A percentile compares a stretch with the other conserved stretches of the same genome.
These are phyloP conservation scores for Meganola albula DNA, from an alignment of 2,888 invertebrate genomes.

Conservation along the genomic window DNA sequence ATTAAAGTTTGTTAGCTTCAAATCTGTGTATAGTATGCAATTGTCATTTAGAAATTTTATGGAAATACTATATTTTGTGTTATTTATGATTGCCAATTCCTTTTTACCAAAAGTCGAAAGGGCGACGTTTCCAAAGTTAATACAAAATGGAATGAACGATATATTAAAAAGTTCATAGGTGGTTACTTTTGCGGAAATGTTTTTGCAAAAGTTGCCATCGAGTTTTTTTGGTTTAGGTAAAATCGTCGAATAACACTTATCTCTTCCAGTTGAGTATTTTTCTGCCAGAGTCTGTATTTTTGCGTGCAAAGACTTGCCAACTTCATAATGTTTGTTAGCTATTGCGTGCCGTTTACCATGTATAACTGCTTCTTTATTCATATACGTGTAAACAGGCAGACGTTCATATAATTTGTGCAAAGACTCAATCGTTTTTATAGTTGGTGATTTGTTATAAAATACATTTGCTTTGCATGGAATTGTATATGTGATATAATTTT, in stretches of 20 bases:
- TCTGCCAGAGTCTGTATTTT: constrained; percentile 32
- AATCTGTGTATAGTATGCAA: constrained; percentile 43
- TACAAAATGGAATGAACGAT: constrained; percentile 39
- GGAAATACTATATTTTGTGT: constrained; percentile 42
- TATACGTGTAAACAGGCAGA: constrained; percentile 45
- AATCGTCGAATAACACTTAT: constrained; percentile 33
- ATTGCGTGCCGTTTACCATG: constrained; percentile 25
- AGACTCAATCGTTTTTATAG: constrained; percentile 41
- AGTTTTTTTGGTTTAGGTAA: constrained; percentile 17
- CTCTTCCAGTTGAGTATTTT: constrained; percentile 36
- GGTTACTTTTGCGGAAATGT: constrained; percentile 24
- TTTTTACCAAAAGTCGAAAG: constrained; percentile 46
- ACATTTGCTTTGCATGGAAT: constrained; percentile 43
- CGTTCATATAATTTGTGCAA: constrained; percentile 52
- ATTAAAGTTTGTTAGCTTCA: constrained; percentile 31
- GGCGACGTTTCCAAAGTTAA: constrained; percentile 59
- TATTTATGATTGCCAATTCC: constrained; percentile 48
- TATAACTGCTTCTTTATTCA: constrained; percentile 26
- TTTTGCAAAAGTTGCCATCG: constrained; percentile 41
- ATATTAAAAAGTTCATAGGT: constrained; percentile 50
- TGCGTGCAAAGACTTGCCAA: constrained; percentile 32
- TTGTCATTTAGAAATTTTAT: constrained; percentile 41
- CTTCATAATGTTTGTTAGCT: constrained; percentile 38
- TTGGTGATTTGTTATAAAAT: constrained; percentile 33
- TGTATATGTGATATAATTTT: constrained; percentile 44